Evolutionary conservation across 2,113 vertebrate species (phyloP).

Genomic region (Beaufortia kweichowensis): DNA sequence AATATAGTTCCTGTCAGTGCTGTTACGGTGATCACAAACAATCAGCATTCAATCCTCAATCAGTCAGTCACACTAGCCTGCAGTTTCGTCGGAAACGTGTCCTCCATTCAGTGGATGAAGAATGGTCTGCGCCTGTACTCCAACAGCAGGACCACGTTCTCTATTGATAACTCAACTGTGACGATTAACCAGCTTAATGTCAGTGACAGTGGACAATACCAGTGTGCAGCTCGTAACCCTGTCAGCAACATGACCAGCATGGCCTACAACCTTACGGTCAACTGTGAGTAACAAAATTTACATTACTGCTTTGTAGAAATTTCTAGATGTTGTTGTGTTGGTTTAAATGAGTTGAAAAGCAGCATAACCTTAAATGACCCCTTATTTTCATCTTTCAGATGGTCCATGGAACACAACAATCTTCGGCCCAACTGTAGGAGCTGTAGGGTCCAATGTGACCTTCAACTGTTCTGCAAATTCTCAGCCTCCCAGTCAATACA

Average conservation of each 20-base stretch:
- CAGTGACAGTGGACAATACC: slow-evolving; percentile 48
- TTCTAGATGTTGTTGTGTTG: not conserved
- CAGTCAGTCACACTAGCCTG: slow-evolving; percentile 58
- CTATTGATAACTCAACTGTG: slow-evolving; percentile 18
- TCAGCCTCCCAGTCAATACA: slow-evolving; percentile 54
- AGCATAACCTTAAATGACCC: not conserved
- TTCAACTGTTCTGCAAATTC: slow-evolving; percentile 65
- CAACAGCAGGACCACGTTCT: slow-evolving; percentile 30
- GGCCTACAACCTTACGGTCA: slow-evolving; percentile 55
- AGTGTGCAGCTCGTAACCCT: slow-evolving; percentile 48
- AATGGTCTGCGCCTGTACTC: not conserved
- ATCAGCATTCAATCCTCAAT: slow-evolving; percentile 49
- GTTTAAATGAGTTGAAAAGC: too few species aligned
- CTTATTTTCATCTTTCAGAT: too few species aligned
- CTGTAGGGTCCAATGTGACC: slow-evolving; percentile 31
- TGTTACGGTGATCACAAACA: not conserved
- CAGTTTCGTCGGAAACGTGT: slow-evolving; percentile 45
- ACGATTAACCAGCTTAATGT: slow-evolving; percentile 21
- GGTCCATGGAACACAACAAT: slow-evolving; percentile 51
- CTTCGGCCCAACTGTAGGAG: slow-evolving; percentile 50
- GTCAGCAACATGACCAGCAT: slow-evolving; percentile 44
- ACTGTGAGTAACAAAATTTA: slow-evolving; percentile 65
- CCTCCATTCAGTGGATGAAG: slow-evolving; percentile 61
- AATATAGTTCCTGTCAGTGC: not conserved
- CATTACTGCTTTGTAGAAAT: too few species aligned